Percentiles rank a stretch among this genome's conserved stretches.
Evolutionary conservation across 2,797 vertebrate species (phyloP).

Genomic region (Galago senegalensis): DNA sequence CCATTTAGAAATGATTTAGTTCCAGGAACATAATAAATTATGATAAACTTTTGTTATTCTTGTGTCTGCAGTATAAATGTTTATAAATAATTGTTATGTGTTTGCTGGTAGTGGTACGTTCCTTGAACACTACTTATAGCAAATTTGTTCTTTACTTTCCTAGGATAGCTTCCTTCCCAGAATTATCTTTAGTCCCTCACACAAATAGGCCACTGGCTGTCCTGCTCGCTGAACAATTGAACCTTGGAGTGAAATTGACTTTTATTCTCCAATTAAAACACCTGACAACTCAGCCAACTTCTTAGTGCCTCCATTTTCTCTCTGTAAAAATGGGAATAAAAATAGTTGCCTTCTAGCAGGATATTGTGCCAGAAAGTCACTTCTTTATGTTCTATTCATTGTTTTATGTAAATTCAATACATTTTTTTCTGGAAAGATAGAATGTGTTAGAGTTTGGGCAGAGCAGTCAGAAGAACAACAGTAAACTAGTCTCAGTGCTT

Average conservation of each 20-base stretch:
- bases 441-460: background rate
- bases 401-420: background rate
- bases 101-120: background rate
- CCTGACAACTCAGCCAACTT: background rate
- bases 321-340: background rate
- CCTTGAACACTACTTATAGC: background rate
- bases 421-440: constrained; percentile 42
- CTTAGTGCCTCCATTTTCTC: background rate
- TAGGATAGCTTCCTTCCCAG: background rate
- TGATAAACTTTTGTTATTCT: background rate
- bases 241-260: background rate
- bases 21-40: background rate
- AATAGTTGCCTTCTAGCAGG: background rate
- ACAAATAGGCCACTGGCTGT: background rate
- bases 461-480: background rate
- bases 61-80: background rate
- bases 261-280: background rate
- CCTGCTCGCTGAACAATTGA: background rate
- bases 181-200: background rate
- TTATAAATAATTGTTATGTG: background rate
- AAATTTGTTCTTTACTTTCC: constrained; percentile 17
- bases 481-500: background rate
- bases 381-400: background rate
- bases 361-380: background rate
- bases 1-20: background rate